Percentiles rank a stretch among this genome's conserved stretches.
These are phyloP conservation scores for Phrynocephalus guinanensis DNA, from an alignment of 2,797 vertebrate genomes.

Conservation along the genomic window DNA sequence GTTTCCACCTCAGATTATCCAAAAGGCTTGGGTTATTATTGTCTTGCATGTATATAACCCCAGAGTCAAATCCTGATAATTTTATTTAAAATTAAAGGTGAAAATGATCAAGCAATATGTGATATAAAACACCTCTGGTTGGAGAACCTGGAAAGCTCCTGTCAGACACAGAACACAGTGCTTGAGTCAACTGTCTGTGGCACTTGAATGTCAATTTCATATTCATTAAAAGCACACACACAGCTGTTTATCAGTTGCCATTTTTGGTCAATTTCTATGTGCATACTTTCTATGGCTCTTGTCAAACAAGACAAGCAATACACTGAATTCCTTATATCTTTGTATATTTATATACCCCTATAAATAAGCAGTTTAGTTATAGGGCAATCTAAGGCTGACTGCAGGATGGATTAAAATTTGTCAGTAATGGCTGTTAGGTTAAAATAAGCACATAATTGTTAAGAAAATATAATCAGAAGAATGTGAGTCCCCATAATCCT, in stretches of 20 bases:
- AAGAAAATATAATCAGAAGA: background rate
- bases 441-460: background rate
- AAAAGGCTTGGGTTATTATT: background rate
- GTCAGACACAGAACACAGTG: background rate
- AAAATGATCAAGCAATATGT: background rate
- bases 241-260: background rate
- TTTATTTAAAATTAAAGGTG: background rate
- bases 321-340: slow-evolving; percentile 17
- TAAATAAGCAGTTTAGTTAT: slow-evolving; percentile 11
- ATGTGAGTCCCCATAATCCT: background rate
- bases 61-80: background rate
- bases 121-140: too few relatives aligned
- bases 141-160: background rate
- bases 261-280: background rate
- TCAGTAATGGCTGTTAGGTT: background rate
- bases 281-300: background rate
- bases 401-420: background rate
- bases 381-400: background rate
- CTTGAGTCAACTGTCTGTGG: background rate
- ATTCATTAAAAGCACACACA: background rate
- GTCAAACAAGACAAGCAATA: slow-evolving; percentile 4
- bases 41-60: background rate
- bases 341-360: slow-evolving; percentile 16
- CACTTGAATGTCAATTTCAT: background rate
- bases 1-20: background rate